Percentiles rank a stretch among this genome's conserved stretches.
phyloP scores from a whole-genome alignment of 2,888 invertebrate species.

The Epinotia brunnichana region DNA sequence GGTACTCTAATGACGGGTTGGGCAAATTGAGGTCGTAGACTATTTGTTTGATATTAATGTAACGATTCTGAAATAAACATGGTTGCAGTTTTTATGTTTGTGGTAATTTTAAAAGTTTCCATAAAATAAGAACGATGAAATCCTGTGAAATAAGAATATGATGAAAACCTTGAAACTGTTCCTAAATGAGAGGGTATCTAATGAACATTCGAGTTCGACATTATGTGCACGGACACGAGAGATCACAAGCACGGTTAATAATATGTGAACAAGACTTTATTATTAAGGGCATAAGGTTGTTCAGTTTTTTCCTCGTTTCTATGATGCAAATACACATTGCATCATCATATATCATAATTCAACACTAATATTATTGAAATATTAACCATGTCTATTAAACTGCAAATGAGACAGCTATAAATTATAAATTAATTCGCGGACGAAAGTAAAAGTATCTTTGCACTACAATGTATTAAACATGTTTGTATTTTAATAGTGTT shows the following conservation, averaged over 20 bases:
- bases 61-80: background rate
- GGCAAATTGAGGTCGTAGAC: slow-evolving; percentile 22
- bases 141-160: too few relatives aligned
- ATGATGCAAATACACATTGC: background rate
- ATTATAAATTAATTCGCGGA: slow-evolving; percentile 18
- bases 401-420: slow-evolving; percentile 8
- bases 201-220: too few relatives aligned
- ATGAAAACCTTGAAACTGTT: too few relatives aligned
- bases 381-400: slow-evolving; percentile 5
- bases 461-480: too few relatives aligned
- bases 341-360: background rate
- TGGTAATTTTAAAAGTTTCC: background rate
- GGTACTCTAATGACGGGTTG: slow-evolving; percentile 15
- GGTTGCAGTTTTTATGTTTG: background rate
- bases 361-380: background rate
- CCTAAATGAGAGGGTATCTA: too few relatives aligned
- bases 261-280: too few relatives aligned
- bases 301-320: background rate
- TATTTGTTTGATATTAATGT: slow-evolving; percentile 13
- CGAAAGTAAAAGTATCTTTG: slow-evolving; percentile 6
- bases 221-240: too few relatives aligned
- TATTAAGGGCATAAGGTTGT: too few relatives aligned
- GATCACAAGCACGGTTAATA: too few relatives aligned
- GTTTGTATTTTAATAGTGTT: too few relatives aligned
- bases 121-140: too few relatives aligned